These are phyloP conservation scores for Sicus ferrugineus DNA, from an alignment of 2,888 invertebrate genomes.

Conservation along the genomic window DNA sequence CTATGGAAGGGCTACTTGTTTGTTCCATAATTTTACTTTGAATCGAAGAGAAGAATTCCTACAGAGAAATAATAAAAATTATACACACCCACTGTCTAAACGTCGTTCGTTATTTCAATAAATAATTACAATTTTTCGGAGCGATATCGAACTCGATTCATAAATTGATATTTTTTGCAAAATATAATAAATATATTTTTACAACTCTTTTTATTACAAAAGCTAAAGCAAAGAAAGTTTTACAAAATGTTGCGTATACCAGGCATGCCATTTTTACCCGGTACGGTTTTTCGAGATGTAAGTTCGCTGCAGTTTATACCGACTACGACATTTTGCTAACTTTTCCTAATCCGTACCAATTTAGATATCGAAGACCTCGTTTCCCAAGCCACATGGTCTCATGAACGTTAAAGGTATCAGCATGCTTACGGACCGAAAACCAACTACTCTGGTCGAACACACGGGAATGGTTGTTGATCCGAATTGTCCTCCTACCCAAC, in stretches of 20 bases:
- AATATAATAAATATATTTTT: conserved; percentile 24
- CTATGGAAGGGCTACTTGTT: conserved; percentile 25
- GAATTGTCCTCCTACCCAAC: conserved; percentile 66
- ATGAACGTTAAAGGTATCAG: conserved; percentile 70
- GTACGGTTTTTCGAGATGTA: conserved; percentile 75
- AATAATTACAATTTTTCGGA: background rate
- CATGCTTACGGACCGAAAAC: conserved; percentile 71
- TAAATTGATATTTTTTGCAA: background rate
- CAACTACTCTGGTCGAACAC: conserved; percentile 69
- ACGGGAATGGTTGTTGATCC: conserved; percentile 63
- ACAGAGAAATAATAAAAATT: background rate
- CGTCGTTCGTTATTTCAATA: background rate
- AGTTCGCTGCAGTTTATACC: conserved; percentile 54
- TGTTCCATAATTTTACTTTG: conserved; percentile 3
- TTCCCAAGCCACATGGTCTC: conserved; percentile 71
- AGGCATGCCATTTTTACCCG: conserved; percentile 77
- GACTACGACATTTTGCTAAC: background rate
- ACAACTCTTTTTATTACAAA: conserved; percentile 5
- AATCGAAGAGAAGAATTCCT: background rate
- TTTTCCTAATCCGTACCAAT: background rate
- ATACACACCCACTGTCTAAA: background rate
- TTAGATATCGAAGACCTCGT: conserved; percentile 72
- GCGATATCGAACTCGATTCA: no score
- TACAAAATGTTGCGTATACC: conserved; percentile 68
- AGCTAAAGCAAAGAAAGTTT: background rate